Conservation (phyloP, 2,797 vertebrate species). For the Chelmon rostratus region DNA sequence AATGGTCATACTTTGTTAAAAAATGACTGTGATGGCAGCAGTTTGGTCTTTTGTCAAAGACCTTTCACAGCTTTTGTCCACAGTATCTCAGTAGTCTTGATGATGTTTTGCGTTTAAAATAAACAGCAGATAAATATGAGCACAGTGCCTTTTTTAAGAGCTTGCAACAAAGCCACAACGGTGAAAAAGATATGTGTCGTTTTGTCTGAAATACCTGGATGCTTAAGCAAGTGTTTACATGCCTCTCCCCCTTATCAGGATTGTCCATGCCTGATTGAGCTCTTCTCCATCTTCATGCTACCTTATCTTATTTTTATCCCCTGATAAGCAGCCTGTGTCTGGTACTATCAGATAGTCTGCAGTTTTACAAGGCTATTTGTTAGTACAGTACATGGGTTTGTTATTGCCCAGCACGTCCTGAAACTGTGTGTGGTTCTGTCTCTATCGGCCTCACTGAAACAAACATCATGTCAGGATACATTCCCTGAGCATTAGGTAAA, state of each 20-base stretch:
- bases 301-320: slow-evolving; percentile 69
- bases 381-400: slow-evolving; percentile 52
- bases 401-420: slow-evolving; percentile 60
- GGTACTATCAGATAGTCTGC: slow-evolving; percentile 63
- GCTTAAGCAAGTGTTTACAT: slow-evolving; percentile 64
- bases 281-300: slow-evolving; percentile 59
- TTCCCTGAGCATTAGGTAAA: slow-evolving; percentile 66
- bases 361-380: slow-evolving; percentile 64
- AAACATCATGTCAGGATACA: slow-evolving; percentile 61
- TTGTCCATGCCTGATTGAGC: slow-evolving; percentile 67
- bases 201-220: slow-evolving; percentile 52
- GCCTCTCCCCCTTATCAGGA: slow-evolving; percentile 58
- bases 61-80: neutral
- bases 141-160: slow-evolving; percentile 26
- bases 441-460: slow-evolving; percentile 61
- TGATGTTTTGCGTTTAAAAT: neutral
- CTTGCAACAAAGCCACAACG: slow-evolving; percentile 13
- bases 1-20: neutral
- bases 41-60: neutral
- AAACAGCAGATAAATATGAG: slow-evolving; percentile 17
- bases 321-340: slow-evolving; percentile 70
- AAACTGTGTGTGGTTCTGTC: slow-evolving; percentile 64
- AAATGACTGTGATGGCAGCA: neutral
- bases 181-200: slow-evolving; percentile 28
- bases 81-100: neutral